Evolutionary conservation across 2,113 vertebrate species (phyloP).

Genomic region (Clupea harengus): DNA sequence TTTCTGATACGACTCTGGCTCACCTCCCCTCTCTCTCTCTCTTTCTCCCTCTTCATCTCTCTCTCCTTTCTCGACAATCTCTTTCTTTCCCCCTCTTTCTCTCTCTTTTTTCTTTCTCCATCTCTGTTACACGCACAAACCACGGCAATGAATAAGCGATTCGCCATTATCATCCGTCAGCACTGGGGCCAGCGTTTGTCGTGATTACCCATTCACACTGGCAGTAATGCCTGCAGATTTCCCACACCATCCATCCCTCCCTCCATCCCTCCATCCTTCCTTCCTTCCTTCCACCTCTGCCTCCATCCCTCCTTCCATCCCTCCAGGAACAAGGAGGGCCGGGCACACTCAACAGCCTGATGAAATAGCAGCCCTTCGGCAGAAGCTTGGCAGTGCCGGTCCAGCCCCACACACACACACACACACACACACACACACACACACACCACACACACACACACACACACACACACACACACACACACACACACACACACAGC

Average conservation of each 20-base stretch:
- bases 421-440: background rate
- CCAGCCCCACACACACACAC: background rate
- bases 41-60: background rate
- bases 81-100: background rate
- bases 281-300: background rate
- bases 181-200: constrained; percentile 36
- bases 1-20: constrained; percentile 8
- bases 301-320: background rate
- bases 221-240: constrained; percentile 34
- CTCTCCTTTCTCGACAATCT: background rate
- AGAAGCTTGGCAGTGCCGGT: no score
- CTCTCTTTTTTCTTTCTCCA: background rate
- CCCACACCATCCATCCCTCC: background rate
- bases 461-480: background rate
- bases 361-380: background rate
- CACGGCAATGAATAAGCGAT: constrained; percentile 46
- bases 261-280: background rate
- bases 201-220: constrained; percentile 50
- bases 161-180: constrained; percentile 49
- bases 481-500: constrained; percentile 19
- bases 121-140: background rate
- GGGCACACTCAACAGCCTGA: background rate
- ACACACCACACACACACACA: background rate
- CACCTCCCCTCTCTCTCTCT: background rate
- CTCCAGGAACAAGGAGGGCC: background rate